Evolutionary conservation across 2,113 vertebrate species (phyloP).

Genomic region (Elaphurus davidianus): DNA sequence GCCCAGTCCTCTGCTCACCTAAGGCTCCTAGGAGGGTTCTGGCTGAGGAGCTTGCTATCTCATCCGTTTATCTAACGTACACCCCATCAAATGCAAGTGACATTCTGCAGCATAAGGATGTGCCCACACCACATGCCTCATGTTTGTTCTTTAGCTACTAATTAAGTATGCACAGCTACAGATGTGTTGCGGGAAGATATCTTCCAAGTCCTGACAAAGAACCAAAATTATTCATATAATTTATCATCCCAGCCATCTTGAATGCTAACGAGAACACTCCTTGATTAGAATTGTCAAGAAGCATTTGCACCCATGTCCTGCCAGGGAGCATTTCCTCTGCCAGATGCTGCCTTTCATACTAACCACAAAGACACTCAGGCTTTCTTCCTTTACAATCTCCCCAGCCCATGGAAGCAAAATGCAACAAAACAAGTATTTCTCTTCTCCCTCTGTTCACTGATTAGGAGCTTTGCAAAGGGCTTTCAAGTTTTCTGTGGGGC

Average conservation of each 20-base stretch:
- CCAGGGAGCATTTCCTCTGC: constrained; percentile 50
- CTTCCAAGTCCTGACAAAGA: constrained; percentile 75
- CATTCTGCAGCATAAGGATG: constrained; percentile 39
- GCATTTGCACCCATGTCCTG: constrained; percentile 70
- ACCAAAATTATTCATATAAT: constrained; percentile 77
- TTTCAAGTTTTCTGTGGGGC: not conserved
- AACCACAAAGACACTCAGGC: constrained; percentile 45
- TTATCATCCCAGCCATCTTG: constrained; percentile 70
- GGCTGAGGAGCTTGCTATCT: not conserved
- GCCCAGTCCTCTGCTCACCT: not conserved
- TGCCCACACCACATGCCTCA: constrained; percentile 44
- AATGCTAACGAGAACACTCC: constrained; percentile 75
- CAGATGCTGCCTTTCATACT: constrained; percentile 63
- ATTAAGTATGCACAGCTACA: constrained; percentile 74
- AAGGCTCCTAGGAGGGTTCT: not conserved
- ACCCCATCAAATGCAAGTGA: constrained; percentile 28
- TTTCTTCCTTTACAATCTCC: constrained; percentile 52
- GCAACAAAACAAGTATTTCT: not conserved
- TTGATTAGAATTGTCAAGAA: constrained; percentile 79
- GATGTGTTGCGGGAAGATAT: constrained; percentile 70
- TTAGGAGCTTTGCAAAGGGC: not conserved
- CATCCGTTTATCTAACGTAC: constrained; percentile 33
- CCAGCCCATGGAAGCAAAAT: constrained; percentile 44
- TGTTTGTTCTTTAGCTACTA: constrained; percentile 59
- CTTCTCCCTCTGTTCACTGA: constrained; percentile 3